These are phyloP conservation scores for Nomada lathburiana DNA, from an alignment of 2,888 invertebrate species.

Conservation along the genomic window DNA sequence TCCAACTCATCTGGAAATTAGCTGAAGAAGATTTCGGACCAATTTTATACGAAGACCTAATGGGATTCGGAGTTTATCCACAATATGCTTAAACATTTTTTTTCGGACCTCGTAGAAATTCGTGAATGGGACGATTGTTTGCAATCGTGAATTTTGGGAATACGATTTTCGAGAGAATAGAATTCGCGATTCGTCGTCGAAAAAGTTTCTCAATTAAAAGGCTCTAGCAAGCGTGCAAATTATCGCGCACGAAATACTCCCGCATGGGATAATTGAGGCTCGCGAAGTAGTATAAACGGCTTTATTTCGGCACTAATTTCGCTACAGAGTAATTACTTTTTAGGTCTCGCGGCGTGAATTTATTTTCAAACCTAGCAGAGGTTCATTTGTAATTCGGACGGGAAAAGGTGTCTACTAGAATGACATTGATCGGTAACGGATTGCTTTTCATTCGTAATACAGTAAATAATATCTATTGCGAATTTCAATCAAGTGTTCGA, in stretches of 20 bases:
- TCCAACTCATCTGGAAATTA: too few relatives aligned
- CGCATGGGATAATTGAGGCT: not conserved
- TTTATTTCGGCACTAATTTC: slow-evolving; percentile 23
- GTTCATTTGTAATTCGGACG: too few relatives aligned
- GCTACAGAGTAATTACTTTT: not conserved
- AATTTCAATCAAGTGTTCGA: not conserved
- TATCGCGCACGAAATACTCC: not conserved
- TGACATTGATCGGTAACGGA: too few relatives aligned
- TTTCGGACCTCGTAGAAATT: not conserved
- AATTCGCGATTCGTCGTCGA: not conserved
- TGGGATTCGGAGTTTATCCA: too few relatives aligned
- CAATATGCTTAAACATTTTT: not conserved
- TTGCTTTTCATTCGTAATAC: too few relatives aligned
- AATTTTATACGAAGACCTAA: too few relatives aligned
- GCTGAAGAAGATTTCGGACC: too few relatives aligned
- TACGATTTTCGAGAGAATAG: not conserved
- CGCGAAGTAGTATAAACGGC: slow-evolving; percentile 12
- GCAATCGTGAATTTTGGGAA: not conserved
- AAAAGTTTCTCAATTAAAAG: not conserved
- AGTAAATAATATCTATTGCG: too few relatives aligned
- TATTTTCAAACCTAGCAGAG: too few relatives aligned
- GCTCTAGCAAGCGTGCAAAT: not conserved
- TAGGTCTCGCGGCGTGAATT: too few relatives aligned
- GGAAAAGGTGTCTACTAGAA: too few relatives aligned
- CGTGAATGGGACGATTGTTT: too few relatives aligned